These are phyloP conservation scores for Oscheius sp. DNA, from an alignment of 1,140 invertebrate species.

Conservation along the genomic window DNA sequence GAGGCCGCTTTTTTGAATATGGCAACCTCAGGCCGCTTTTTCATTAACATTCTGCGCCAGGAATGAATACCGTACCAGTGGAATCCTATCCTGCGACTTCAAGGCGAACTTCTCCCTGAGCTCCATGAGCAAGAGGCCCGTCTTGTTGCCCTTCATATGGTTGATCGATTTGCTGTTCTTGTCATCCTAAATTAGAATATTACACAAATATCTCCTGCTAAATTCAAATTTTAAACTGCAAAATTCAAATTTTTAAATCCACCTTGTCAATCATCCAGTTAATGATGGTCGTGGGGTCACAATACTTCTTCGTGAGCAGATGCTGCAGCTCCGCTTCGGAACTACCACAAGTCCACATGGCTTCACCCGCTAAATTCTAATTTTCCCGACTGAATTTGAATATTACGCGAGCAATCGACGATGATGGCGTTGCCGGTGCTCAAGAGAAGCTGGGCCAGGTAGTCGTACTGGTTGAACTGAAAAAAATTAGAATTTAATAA, in stretches of 20 bases:
- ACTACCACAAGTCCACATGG: constrained; percentile 43
- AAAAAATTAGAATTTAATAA: background rate
- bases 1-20: no score
- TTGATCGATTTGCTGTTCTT: constrained; percentile 40
- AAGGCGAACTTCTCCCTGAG: constrained; percentile 50
- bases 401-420: constrained; percentile 42
- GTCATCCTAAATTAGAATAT: constrained; percentile 2
- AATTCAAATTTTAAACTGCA: no score
- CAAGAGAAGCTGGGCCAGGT: constrained; percentile 53
- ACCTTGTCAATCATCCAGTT: constrained; percentile 39
- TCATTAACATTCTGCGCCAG: no score
- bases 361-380: constrained; percentile 12
- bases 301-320: constrained; percentile 53
- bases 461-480: constrained; percentile 39
- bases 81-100: constrained; percentile 44
- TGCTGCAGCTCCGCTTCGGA: constrained; percentile 58
- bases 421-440: constrained; percentile 57
- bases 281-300: constrained; percentile 46
- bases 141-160: constrained; percentile 54
- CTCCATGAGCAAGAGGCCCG: constrained; percentile 58
- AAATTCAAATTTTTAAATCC: background rate
- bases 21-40: no score
- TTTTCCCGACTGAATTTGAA: background rate
- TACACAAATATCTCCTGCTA: background rate
- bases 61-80: constrained; percentile 47